Evolutionary conservation across 2,113 vertebrate genomes (phyloP).

Genomic region (Megaleporinus macrocephalus): DNA sequence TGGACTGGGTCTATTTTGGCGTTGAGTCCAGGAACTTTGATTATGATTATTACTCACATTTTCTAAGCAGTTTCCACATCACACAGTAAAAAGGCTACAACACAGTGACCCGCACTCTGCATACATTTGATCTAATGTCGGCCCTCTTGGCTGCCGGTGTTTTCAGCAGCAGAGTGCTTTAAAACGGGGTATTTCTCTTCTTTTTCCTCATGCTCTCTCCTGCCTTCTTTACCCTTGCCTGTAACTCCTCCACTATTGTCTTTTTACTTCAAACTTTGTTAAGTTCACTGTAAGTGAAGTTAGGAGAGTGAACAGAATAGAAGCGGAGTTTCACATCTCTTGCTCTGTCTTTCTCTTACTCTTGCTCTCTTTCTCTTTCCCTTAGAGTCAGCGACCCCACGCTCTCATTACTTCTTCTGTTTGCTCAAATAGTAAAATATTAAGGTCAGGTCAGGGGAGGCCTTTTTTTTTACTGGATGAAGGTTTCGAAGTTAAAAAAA

Average conservation of each 20-base stretch:
- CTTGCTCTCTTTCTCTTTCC: slow-evolving; percentile 17
- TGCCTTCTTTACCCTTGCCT: slow-evolving; percentile 52
- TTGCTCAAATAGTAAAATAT: slow-evolving; percentile 80
- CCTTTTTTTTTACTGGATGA: slow-evolving; percentile 75
- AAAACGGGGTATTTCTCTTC: slow-evolving; percentile 67
- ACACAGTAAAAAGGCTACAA: slow-evolving; percentile 72
- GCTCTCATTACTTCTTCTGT: slow-evolving; percentile 77
- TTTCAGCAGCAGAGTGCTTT: slow-evolving; percentile 72
- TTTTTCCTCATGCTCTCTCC: slow-evolving; percentile 51
- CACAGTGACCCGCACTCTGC: slow-evolving; percentile 75
- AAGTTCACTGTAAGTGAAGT: slow-evolving; percentile 76
- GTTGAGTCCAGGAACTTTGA: slow-evolving; percentile 11
- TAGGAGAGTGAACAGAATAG: slow-evolving; percentile 77
- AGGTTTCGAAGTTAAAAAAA: slow-evolving; percentile 74
- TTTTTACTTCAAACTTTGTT: slow-evolving; percentile 63
- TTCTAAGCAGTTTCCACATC: neutral
- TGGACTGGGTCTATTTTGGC: neutral
- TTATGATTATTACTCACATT: slow-evolving; percentile 7
- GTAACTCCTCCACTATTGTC: slow-evolving; percentile 54
- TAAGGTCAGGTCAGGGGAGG: slow-evolving; percentile 83
- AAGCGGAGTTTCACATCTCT: slow-evolving; percentile 67
- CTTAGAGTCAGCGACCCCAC: slow-evolving; percentile 65
- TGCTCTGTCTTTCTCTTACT: neutral
- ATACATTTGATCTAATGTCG: slow-evolving; percentile 75
- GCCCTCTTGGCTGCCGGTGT: slow-evolving; percentile 70